phyloP scores from a whole-genome alignment of 2,797 vertebrate genomes.

The Tragelaphus oryx region DNA sequence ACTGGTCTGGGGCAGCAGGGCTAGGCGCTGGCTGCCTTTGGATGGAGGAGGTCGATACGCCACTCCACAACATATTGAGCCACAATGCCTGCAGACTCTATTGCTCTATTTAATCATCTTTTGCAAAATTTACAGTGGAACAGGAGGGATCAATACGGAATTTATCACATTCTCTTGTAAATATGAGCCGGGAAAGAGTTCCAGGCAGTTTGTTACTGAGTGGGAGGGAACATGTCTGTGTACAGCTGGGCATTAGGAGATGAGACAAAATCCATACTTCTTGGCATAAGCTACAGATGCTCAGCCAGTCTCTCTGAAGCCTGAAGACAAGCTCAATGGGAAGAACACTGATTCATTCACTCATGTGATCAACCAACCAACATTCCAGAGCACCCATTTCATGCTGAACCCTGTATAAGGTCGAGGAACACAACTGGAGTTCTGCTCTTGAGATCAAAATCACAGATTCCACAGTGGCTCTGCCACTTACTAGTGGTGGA shows the following conservation, averaged over 20 bases:
- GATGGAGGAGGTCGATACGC: conserved; percentile 80
- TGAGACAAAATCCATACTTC: conserved; percentile 75
- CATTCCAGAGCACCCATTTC: conserved; percentile 38
- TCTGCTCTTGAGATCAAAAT: background rate
- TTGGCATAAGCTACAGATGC: conserved; percentile 67
- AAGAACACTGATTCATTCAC: conserved; percentile 34
- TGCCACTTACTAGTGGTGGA: background rate
- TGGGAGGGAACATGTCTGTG: conserved; percentile 70
- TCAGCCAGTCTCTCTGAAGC: conserved; percentile 25
- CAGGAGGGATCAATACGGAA: conserved; percentile 81
- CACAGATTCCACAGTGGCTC: background rate
- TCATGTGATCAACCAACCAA: conserved; percentile 10
- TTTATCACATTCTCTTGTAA: conserved; percentile 83
- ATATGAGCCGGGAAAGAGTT: conserved; percentile 77
- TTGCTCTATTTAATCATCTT: conserved; percentile 87
- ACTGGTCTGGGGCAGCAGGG: conserved; percentile 78
- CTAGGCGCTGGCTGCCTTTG: conserved; percentile 75
- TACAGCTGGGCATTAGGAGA: conserved; percentile 66
- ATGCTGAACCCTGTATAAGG: background rate
- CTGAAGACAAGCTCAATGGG: conserved; percentile 47
- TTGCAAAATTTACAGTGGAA: conserved; percentile 84
- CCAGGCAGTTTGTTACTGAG: conserved; percentile 77
- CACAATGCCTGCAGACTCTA: conserved; percentile 76
- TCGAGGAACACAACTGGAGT: background rate
- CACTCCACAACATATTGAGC: conserved; percentile 81